Percentiles rank a stretch among this genome's conserved stretches.
These are phyloP conservation scores for Edolisoma coerulescens DNA, from an alignment of 2,113 vertebrate species.

Conservation along the genomic window DNA sequence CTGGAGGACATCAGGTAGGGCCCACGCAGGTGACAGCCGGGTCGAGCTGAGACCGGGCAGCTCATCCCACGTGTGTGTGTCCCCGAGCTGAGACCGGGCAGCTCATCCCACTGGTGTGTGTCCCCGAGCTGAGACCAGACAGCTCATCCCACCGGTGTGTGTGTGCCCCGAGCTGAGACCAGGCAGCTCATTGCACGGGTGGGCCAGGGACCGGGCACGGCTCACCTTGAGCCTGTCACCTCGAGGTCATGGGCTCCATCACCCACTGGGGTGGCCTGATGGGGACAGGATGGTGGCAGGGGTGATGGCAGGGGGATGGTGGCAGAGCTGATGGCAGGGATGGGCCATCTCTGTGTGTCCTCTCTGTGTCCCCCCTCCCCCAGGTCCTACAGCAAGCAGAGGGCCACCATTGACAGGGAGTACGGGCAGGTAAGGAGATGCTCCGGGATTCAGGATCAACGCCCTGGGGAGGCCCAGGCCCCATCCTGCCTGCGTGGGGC, in stretches of 20 bases:
- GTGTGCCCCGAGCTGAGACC: not conserved
- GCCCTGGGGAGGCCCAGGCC: fast-evolving
- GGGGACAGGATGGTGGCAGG: not conserved
- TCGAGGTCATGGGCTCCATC: not conserved
- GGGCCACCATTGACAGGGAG: conserved; percentile 86
- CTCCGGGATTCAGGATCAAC: fast-evolving
- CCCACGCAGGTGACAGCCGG: no score
- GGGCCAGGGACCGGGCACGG: fast-evolving
- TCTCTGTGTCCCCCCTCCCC: not conserved
- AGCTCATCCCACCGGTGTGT: no score
- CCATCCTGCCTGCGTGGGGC: fast-evolving
- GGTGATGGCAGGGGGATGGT: not conserved
- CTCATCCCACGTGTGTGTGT: not conserved
- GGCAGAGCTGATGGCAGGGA: not conserved
- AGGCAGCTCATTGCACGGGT: fast-evolving
- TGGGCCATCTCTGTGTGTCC: not conserved
- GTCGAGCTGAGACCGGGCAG: not conserved
- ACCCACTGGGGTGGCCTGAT: fast-evolving
- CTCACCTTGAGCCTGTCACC: not conserved
- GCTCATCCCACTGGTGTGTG: not conserved
- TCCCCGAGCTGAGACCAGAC: not conserved
- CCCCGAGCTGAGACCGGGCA: not conserved
- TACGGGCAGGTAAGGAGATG: conserved; percentile 84
- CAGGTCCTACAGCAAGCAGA: conserved; percentile 91
- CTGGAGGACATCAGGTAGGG: conserved; percentile 88